Evolutionary conservation across 1,140 invertebrate genomes (phyloP).

Genomic region (Zaprionus ghesquierei): DNA sequence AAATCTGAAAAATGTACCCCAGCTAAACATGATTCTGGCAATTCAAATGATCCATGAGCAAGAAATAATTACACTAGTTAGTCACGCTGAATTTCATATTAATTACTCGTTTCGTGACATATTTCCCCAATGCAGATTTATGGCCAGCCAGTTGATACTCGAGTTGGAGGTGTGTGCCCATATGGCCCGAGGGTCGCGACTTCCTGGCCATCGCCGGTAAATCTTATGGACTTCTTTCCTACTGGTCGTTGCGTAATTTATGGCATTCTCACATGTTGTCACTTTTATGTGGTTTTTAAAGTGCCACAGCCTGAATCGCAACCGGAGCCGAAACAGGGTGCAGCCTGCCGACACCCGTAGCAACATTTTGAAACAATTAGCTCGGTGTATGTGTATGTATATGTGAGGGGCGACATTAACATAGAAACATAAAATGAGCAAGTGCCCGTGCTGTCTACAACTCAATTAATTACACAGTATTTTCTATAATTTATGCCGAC

Average conservation of each 20-base stretch:
- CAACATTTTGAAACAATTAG: conserved; percentile 77
- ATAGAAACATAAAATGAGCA: conserved; percentile 17
- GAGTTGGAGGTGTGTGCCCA: conserved; percentile 64
- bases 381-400: conserved; percentile 2
- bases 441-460: conserved; percentile 6
- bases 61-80: conserved; percentile 46
- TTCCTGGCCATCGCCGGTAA: conserved; percentile 47
- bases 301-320: conserved; percentile 28
- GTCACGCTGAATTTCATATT: conserved; percentile 72
- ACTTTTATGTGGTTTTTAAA: conserved; percentile 79
- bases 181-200: conserved; percentile 57
- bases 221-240: conserved; percentile 43
- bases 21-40: conserved; percentile 14
- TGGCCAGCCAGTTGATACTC: conserved; percentile 65
- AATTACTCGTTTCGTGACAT: conserved; percentile 61
- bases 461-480: conserved; percentile 42
- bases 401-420: conserved; percentile 25
- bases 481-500: conserved; percentile 62
- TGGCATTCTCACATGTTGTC: conserved; percentile 80
- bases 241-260: conserved; percentile 62
- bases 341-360: conserved; percentile 50
- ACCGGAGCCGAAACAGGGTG: neutral
- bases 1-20: neutral
- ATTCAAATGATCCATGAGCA: conserved; percentile 31
- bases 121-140: conserved; percentile 57